Base-by-base conservation (phyloP, 2,888 invertebrate genomes). In the Pseudoips prasinana region DNA sequence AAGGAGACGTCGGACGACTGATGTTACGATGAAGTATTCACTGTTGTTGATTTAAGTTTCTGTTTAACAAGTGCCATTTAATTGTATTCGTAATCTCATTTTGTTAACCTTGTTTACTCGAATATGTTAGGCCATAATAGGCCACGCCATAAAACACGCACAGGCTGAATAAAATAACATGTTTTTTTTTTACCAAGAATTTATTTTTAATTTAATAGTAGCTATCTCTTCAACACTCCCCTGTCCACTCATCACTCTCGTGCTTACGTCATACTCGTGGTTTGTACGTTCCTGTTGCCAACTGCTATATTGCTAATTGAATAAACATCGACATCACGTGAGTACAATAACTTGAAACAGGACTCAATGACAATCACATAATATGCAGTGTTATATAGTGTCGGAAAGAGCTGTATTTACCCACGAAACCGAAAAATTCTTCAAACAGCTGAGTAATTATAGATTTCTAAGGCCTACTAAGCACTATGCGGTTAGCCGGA, bases 1-100 rank as follows among this genome's bases (percentile, higher is more conserved):
- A 57, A 64, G 58, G 59, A 56, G 58, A 58, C 46, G 49, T 43
- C 30, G 20, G n/a, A 20, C 7, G 37, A 52, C 40, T 33, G 56
- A 39, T 33, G 60, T 46, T 49, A 44, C 32, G 55, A 64, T 58
- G 58, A 58, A 44, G 50, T 55, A 58, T 54, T 66, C 55, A 55
- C 46, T 58, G 46, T 51, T 44, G 46, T 62, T 71, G 50, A 50
- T 53, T 61, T 64, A 66, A 59, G 62, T 69, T 62, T 58, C 67
- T 64, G 52, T 68, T 62, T 64, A 72, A 65, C 59, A 51, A 62
- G 83, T 84, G 84, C 83, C 84, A 84, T 84, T 60, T 66, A 55
- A 71, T 64, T 50, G 56, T 60, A 49, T 46, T 48, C 24, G 46
- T 69, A 63, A 64, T 73, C 68, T 65, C 66, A 54, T 54, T 52